Percentiles rank a stretch among this genome's conserved stretches.
Conservation (phyloP, 2,888 invertebrate genomes). For the Volucella zonaria region DNA sequence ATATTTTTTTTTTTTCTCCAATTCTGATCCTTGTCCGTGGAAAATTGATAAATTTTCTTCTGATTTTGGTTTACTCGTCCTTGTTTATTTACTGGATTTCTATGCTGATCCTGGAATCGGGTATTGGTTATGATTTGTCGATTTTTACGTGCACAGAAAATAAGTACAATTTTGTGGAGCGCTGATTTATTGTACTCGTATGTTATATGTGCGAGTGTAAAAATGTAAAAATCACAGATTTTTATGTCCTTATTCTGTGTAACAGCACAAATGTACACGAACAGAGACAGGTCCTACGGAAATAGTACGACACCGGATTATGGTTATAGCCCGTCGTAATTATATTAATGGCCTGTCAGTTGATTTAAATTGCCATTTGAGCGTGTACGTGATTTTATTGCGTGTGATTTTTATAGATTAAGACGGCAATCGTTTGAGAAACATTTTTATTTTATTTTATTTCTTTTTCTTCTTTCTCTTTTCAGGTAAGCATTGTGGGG, state of each 20-base stretch:
- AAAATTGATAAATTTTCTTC: slow-evolving; percentile 41
- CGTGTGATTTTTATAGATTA: slow-evolving; percentile 22
- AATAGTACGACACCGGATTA: slow-evolving; percentile 3
- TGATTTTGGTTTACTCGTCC: not conserved
- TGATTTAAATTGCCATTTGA: slow-evolving; percentile 40
- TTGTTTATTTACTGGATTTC: too few relatives aligned
- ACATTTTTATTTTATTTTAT: not conserved
- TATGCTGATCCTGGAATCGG: not conserved
- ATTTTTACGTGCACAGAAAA: slow-evolving; percentile 15
- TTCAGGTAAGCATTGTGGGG: slow-evolving; percentile 34
- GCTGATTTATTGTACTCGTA: too few relatives aligned
- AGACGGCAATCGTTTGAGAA: not conserved
- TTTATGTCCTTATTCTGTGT: not conserved
- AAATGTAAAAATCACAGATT: slow-evolving; percentile 15
- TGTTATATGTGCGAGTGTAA: not conserved
- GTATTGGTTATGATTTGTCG: slow-evolving; percentile 53
- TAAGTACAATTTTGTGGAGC: slow-evolving; percentile 37
- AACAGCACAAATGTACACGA: not conserved
- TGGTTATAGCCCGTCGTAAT: slow-evolving; percentile 28
- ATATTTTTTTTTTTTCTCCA: not conserved
- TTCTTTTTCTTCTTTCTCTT: slow-evolving; percentile 30
- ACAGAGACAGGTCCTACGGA: not conserved
- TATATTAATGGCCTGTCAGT: slow-evolving; percentile 43
- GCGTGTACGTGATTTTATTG: slow-evolving; percentile 30
- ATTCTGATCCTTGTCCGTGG: not conserved